Conservation (phyloP, 2,113 vertebrate genomes). For the Syngnathus typhle region DNA sequence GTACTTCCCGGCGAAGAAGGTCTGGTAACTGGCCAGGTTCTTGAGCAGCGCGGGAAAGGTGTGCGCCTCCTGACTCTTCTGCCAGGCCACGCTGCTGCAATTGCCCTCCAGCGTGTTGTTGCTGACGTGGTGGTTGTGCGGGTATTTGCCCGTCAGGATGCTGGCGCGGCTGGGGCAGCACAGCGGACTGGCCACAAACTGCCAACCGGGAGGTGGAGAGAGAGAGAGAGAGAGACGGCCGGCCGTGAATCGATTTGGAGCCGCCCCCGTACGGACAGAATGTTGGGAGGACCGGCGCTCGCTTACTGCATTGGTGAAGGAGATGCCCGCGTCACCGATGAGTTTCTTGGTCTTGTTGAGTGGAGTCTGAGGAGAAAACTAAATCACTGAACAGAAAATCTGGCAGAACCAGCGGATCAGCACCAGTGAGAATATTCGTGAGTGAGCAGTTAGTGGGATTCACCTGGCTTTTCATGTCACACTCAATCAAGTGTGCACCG, state of each 20-base stretch:
- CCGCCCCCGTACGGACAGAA: too few species aligned
- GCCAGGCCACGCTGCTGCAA: conserved; percentile 92
- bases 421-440: not conserved
- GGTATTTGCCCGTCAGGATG: conserved; percentile 94
- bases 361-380: conserved; percentile 75
- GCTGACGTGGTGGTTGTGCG: conserved; percentile 93
- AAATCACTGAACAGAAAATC: not conserved
- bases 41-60: conserved; percentile 85
- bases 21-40: conserved; percentile 79
- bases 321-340: conserved; percentile 85
- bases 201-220: conserved; percentile 10
- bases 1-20: conserved; percentile 96
- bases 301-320: conserved; percentile 87
- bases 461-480: not conserved
- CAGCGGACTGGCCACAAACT: conserved; percentile 96
- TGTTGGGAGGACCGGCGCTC: not conserved
- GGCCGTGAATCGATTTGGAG: not conserved
- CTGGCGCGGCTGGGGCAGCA: conserved; percentile 96
- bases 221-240: too few species aligned
- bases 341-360: conserved; percentile 85
- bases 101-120: conserved; percentile 97
- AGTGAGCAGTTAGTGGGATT: not conserved
- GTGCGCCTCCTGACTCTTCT: conserved; percentile 85
- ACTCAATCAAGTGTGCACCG: not conserved
- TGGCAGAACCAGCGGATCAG: not conserved